Base-by-base conservation (phyloP, 2,888 invertebrate species). In the Stramonita haemastoma region DNA sequence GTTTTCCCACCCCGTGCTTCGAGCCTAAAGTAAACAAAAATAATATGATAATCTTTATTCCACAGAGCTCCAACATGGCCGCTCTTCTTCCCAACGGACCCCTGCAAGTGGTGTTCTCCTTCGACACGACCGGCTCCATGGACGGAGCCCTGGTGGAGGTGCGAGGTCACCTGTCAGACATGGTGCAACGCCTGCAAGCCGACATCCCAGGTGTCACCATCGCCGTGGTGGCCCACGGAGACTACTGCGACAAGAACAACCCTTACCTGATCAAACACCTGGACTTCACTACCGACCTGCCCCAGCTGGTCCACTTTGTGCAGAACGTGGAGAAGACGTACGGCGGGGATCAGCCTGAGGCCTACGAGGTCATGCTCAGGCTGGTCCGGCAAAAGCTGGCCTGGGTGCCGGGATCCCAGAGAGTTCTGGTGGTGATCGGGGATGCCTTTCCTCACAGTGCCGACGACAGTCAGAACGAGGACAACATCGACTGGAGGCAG, bases 71-170 rank as follows among this genome's bases (percentile, higher is more conserved):
- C 79, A 81, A 81, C 15, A 88, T 88, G 88, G 85, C 77, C 1
- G 56, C 88, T 60, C 34, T 89, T 17, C 90, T 92, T 36, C 91
- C 90, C 4, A 89, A 89, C 36, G 91, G 91, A 0, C 86, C 88
- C 19, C 84, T 90, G n/a, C 94, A 95, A 86, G 93, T 95, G n/a
- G 94, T 93, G 32, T 94, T 95, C 91, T 94, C 94, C n/a, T 95
- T 95, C 90, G 95, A 95, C 91, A 95, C 95, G 1, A 95, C 95
- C 0, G 94, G 94, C n/a, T 95, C 95, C 56, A 95, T 95, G 95
- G 90, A 89, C 79, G 87, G 91, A 17, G 93, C 91, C 83, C 90
- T 95, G 29, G 90, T 90, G 13, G 91, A 93, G 87, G 93, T 95
- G 8, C 90, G 94, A 66, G 92, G 92, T 6, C 91, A 93, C 2